phyloP scores from a whole-genome alignment of 2,797 vertebrate genomes.

The Hephaestus fuliginosus region DNA sequence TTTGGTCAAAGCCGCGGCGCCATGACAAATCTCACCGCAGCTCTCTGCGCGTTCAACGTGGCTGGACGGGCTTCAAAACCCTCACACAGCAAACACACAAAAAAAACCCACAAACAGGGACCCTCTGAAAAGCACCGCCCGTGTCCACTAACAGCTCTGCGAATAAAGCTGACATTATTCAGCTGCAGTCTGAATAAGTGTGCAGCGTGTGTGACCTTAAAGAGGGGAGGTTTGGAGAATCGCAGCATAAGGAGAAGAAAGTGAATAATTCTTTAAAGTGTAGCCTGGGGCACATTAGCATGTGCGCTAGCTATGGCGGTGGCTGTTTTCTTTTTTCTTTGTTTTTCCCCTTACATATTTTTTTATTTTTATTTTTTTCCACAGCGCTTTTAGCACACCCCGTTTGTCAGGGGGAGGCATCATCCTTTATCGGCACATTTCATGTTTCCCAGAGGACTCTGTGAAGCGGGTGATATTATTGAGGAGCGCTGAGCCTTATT shows the following conservation, averaged over 20 bases:
- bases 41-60: constrained; percentile 12
- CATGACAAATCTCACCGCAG: constrained; percentile 17
- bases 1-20: neutral
- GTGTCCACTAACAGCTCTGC: constrained; percentile 48
- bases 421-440: constrained; percentile 83
- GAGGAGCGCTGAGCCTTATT: constrained; percentile 86
- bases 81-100: neutral
- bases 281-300: constrained; percentile 74
- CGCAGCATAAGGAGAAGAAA: constrained; percentile 68
- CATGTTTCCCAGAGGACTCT: constrained; percentile 83
- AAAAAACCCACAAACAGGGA: constrained; percentile 17
- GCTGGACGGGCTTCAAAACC: constrained; percentile 6
- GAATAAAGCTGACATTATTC: constrained; percentile 50
- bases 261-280: constrained; percentile 80
- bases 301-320: constrained; percentile 61
- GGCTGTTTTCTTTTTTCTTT: constrained; percentile 28
- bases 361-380: constrained; percentile 3
- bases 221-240: constrained; percentile 62
- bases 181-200: constrained; percentile 49
- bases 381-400: constrained; percentile 72
- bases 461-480: constrained; percentile 86
- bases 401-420: constrained; percentile 81
- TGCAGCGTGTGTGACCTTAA: constrained; percentile 68
- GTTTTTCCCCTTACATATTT: neutral
- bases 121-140: constrained; percentile 13